Evolutionary conservation across 1,140 invertebrate genomes (phyloP), one percentile per base, ranked within the genome.

Genomic region (Platorchestia sp.): DNA sequence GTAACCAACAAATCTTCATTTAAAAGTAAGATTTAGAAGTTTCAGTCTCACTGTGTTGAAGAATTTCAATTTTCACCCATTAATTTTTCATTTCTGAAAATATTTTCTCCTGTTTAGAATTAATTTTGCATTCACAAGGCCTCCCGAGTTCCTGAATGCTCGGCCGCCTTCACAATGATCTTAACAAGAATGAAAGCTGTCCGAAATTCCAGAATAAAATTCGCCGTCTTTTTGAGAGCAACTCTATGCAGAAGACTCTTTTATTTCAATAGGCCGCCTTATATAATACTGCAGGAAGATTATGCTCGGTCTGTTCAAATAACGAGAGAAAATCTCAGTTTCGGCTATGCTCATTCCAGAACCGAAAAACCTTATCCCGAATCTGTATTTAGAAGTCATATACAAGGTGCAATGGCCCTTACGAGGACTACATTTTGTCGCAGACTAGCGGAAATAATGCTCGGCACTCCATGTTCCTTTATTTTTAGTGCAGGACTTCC

Each of bases 281-380:
- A 89, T 44, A 89, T 93, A 16, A 93, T 93, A 16, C 91, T 10
- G 40, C 91, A 47, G 7, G 3, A 93, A 45, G 41, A 41, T 5
- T 44, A 44, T 40, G 36, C 45, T n/a, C 41, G 91, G 43, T 47
- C 1, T 44, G 45, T 14, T 44, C 43, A 47, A 93, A 93, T 93
- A 44, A 93, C 91, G 45, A 16, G 43, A 93, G 91, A 93, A 93
- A 93, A 93, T 93, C 91, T 93, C 10, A 44, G 44, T 40, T 93
- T 93, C 91, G 41, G 3, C 36, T n/a, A 19, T 40, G 91, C 91
- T 93, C 91, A 93, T 93, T 93, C 44, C 40, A 93, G 91, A 93
- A 47, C 91, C 91, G 91, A 93, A 93, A 93, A 93, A 93, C 91
- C 91, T 93, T 93, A 93, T 93, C 91, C 89, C 43, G 91, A 93